Evolutionary conservation across 2,888 invertebrate species (phyloP).

Genomic region (Saturnia japonica): DNA sequence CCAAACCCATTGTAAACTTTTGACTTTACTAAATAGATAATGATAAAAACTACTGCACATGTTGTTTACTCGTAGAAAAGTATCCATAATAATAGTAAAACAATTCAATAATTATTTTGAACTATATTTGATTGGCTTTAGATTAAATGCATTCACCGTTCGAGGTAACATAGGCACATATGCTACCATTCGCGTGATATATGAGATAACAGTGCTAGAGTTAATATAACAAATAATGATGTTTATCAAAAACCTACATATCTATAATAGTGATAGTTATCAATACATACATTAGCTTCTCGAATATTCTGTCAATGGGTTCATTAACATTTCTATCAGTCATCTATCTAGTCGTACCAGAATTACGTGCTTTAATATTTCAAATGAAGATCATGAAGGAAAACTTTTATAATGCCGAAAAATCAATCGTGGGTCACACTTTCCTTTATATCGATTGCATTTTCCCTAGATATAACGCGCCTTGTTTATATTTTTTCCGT

Average conservation of each 20-base stretch:
- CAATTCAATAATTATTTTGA: background rate
- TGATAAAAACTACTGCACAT: background rate
- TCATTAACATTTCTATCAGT: background rate
- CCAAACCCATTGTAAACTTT: too few relatives aligned
- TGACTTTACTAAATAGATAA: background rate
- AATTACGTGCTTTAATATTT: background rate
- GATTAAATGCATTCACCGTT: background rate
- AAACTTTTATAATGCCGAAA: too few relatives aligned
- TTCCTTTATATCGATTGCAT: too few relatives aligned
- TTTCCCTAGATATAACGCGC: too few relatives aligned
- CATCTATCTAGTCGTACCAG: background rate
- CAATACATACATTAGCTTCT: background rate
- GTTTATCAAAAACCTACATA: background rate
- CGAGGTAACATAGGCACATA: background rate
- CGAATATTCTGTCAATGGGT: background rate
- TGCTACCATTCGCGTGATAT: background rate
- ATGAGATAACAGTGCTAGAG: background rate
- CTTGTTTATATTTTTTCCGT: too few relatives aligned
- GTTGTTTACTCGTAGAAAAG: background rate
- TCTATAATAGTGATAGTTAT: background rate
- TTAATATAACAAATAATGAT: background rate
- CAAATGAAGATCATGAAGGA: background rate
- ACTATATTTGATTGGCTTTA: too few relatives aligned
- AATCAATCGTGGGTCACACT: too few relatives aligned
- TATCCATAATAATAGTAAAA: background rate